Evolutionary conservation across 2,113 vertebrate species (phyloP), one percentile per base, ranked within the genome.

Genomic region (Platysteira castanea): DNA sequence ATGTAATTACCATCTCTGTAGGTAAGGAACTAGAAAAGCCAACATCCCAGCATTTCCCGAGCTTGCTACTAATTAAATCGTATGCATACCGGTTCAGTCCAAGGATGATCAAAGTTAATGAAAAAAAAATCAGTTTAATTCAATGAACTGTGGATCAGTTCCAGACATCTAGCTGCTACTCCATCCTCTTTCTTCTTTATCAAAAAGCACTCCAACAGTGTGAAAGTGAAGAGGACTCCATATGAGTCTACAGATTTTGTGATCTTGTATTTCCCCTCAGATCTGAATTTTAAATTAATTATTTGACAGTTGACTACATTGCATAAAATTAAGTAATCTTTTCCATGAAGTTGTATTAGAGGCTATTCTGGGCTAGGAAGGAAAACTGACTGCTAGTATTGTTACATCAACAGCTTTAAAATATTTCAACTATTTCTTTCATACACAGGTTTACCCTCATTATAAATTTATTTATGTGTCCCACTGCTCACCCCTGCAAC

Each of bases 1-100:
- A 76, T 65, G 28, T 35, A 79, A 83, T 87, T 85, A 80, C 50
- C 42, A 70, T 39, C 76, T 71, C 89, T 19, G 24, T 42, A 93
- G 83, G 71, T 50, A 88, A 77, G 56, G 60, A 50, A 65, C 37
- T 67, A 82, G 67, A 92, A 92, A 89, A 87, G 57, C 13, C 65
- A 95, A 75, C 41, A 87, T 15, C 59, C 24, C 60, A 92, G 35
- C 52, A 81, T 18, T 77, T 78, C 69, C 69, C 6, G 23, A 27
- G 35, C 74, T 82, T 79, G 28, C 52, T 47, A 52, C 73, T 93
- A 95, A 92, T 92, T 92, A 95, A 90, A 87, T 95, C 83, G 91
- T 21, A 89, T 8, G 52, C 74, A 82, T 19, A 84, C 49, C 10
- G 8, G 86, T 64, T 93, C 69, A 90, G 56, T 70, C 59, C 85